Base-by-base conservation (phyloP, 2,888 invertebrate genomes). In the Cheilosia pagana region DNA sequence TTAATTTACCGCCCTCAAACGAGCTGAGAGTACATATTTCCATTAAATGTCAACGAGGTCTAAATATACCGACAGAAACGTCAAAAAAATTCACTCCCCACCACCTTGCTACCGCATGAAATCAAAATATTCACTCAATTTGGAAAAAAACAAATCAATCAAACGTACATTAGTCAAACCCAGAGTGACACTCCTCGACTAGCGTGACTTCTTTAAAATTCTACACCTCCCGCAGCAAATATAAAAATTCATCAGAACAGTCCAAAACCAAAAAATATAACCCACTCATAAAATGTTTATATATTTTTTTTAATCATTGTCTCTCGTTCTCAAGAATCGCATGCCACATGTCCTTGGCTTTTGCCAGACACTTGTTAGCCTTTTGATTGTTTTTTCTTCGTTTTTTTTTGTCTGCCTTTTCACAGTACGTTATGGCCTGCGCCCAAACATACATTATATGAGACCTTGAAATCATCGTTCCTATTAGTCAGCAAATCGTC, bases 401-500 rank as follows among this genome's bases (percentile, higher is more conserved):
- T 59, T 31, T 39, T 28, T 0, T 67, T 57, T 41, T 14, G 31
- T 63, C 2, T 14, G 10, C 19, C 41, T 50, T 50, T 60, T 12
- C 8, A 16, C 28, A 12, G n/a, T 12, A n/a, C 50, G 25, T 21
- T 19, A 19, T 59, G 39, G 50, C 8, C n/a, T 39, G 16, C 41
- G 39, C 16, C 45, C 45, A 39, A 45, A 52, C 31, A 43, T 25
- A 50, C 45, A 62, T 35, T 35, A 35, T 35, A 31, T 2, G 57
- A 45, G 76, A 70, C 81, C 81, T 81, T 81, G 81, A 81, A 76
- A 60, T 65, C 59, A 65, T 63, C 70, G 39, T 52, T 63, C 70
- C 52, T 53, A 76, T 76, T 81, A 81, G 76, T 76, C 81, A 81
- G 75, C 81, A 50, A n/a, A 70, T 81, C 70, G 75, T 70, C 81